Percentiles rank a stretch among this genome's conserved stretches.
Conservation (phyloP, 2,888 invertebrate genomes). For the Clanis bilineata region DNA sequence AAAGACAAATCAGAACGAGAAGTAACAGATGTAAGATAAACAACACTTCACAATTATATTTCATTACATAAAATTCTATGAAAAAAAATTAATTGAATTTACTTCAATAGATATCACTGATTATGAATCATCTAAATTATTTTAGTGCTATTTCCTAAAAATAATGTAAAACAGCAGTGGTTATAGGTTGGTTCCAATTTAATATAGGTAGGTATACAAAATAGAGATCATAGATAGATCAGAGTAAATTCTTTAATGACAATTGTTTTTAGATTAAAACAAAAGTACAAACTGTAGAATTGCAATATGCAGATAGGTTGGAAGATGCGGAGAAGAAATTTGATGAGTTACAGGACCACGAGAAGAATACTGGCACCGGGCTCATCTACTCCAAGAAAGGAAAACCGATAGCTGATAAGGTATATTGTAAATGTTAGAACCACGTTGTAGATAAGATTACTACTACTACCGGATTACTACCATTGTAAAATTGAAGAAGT, state of each 20-base stretch:
- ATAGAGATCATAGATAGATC: too few relatives aligned
- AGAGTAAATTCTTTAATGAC: neutral
- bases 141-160: too few relatives aligned
- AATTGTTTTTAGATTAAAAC: constrained; percentile 50
- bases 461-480: too few relatives aligned
- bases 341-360: constrained; percentile 56
- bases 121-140: too few relatives aligned
- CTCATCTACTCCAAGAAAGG: constrained; percentile 74
- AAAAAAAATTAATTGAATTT: too few relatives aligned
- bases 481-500: too few relatives aligned
- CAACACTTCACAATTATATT: neutral
- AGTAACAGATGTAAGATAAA: constrained; percentile 54
- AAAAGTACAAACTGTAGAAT: constrained; percentile 55
- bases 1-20: constrained; percentile 65
- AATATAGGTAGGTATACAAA: too few relatives aligned
- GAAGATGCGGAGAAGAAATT: constrained; percentile 58
- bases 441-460: too few relatives aligned
- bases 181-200: too few relatives aligned
- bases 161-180: too few relatives aligned
- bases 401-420: constrained; percentile 76
- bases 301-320: constrained; percentile 44
- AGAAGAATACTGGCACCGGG: constrained; percentile 63
- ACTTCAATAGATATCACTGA: too few relatives aligned
- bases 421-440: constrained; percentile 27
- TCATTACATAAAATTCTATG: too few relatives aligned